phyloP scores from a whole-genome alignment of 2,888 invertebrate species.

The Nomada fucata region DNA sequence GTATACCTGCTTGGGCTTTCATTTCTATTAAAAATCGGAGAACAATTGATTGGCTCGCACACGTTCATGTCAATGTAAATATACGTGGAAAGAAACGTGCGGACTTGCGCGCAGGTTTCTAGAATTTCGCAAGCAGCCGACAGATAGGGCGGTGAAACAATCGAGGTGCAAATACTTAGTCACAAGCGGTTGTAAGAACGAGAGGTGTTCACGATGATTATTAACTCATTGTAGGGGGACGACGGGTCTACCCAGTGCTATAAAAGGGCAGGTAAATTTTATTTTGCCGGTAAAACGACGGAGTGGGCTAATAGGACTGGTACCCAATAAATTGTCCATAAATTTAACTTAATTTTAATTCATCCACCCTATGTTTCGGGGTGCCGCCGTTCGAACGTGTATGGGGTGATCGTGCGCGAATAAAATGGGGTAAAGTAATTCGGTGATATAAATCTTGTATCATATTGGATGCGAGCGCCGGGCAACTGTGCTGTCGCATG shows the following conservation, averaged over 20 bases:
- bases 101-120: constrained; percentile 1
- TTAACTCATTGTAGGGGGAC: not conserved
- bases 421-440: constrained; percentile 22
- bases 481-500: not conserved
- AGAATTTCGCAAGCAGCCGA: constrained; percentile 30
- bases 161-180: constrained; percentile 13
- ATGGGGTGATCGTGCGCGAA: not conserved
- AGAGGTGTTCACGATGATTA: not conserved
- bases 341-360: constrained; percentile 27
- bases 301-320: too few species aligned
- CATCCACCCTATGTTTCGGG: not conserved
- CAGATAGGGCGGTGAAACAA: constrained; percentile 30
- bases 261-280: not conserved
- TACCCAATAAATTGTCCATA: not conserved
- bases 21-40: not conserved
- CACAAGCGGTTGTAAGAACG: constrained; percentile 10
- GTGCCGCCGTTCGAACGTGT: not conserved
- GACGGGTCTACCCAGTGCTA: not conserved
- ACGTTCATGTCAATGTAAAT: not conserved
- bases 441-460: constrained; percentile 31
- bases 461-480: constrained; percentile 7
- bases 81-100: constrained; percentile 17
- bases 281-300: not conserved
- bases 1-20: too few species aligned
- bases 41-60: constrained; percentile 25